phyloP scores from a whole-genome alignment of 2,888 invertebrate genomes.

The Plutella xylostella region DNA sequence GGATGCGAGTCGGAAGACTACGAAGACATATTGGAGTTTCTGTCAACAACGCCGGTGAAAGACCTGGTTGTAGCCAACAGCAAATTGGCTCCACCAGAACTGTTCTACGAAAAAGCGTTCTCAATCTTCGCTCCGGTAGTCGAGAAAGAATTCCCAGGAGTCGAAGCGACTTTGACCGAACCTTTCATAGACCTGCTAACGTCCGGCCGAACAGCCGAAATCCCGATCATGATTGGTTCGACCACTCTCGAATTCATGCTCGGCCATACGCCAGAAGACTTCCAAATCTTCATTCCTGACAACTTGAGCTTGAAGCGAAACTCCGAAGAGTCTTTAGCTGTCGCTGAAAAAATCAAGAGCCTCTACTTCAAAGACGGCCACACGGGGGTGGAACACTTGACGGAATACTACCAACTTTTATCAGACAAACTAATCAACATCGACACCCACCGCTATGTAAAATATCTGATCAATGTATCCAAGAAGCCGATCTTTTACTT shows the following conservation, averaged over 20 bases:
- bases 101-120: slow-evolving; percentile 17
- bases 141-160: slow-evolving; percentile 51
- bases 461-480: slow-evolving; percentile 39
- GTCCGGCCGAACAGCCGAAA: slow-evolving; percentile 44
- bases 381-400: slow-evolving; percentile 30
- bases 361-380: slow-evolving; percentile 42
- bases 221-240: slow-evolving; percentile 50
- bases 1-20: slow-evolving; percentile 43
- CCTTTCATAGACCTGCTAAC: slow-evolving; percentile 41
- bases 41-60: slow-evolving; percentile 39
- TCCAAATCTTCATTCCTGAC: slow-evolving; percentile 41
- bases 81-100: slow-evolving; percentile 21
- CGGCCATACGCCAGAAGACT: slow-evolving; percentile 32
- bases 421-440: slow-evolving; percentile 42
- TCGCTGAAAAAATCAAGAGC: slow-evolving; percentile 36
- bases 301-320: slow-evolving; percentile 40
- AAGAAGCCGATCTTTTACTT: slow-evolving; percentile 51
- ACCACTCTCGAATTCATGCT: slow-evolving; percentile 36
- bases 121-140: slow-evolving; percentile 34
- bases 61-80: slow-evolving; percentile 42
- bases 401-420: slow-evolving; percentile 37
- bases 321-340: slow-evolving; percentile 32
- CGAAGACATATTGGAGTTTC: slow-evolving; percentile 47
- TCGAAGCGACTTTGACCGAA: slow-evolving; percentile 44
- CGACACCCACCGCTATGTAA: slow-evolving; percentile 42